Percentiles rank a stretch among this genome's conserved stretches.
Evolutionary conservation across 2,888 invertebrate genomes (phyloP).

Genomic region (Empis livida): DNA sequence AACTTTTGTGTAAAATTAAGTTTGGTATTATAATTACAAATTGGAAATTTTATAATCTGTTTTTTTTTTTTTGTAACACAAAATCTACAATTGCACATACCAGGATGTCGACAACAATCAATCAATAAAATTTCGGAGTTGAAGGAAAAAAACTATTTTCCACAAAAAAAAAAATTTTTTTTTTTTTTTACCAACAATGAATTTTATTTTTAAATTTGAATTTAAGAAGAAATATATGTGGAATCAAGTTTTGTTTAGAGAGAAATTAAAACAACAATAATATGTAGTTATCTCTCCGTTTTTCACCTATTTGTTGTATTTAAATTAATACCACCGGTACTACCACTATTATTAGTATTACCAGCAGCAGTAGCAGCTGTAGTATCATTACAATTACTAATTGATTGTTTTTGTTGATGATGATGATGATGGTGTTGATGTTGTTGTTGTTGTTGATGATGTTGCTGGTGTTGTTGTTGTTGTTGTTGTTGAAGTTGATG

Average conservation of each 20-base stretch:
- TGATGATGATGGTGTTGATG: constrained; percentile 7
- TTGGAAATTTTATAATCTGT: no score
- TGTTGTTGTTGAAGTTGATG: background rate
- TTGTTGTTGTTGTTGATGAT: constrained; percentile 7
- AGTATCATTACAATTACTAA: constrained; percentile 6
- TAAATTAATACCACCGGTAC: background rate
- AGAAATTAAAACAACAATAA: no score
- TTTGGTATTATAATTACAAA: no score
- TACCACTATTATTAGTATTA: background rate
- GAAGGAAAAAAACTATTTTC: constrained; percentile 9
- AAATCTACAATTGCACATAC: no score
- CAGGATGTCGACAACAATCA: background rate
- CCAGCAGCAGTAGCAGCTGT: constrained; percentile 7
- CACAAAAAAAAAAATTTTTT: constrained; percentile 6
- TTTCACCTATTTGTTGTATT: constrained; percentile 36
- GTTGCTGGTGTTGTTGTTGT: background rate
- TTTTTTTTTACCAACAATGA: background rate
- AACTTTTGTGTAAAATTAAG: no score
- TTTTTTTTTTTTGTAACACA: no score
- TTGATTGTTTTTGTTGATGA: constrained; percentile 8
- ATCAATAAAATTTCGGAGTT: constrained; percentile 8
- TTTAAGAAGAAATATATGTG: background rate
- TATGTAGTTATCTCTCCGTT: constrained; percentile 31
- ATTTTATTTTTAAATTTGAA: background rate
- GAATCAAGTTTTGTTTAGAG: background rate